These are phyloP conservation scores for Acromyrmex charruanus DNA, from an alignment of 1,140 invertebrate genomes.

Conservation along the genomic window DNA sequence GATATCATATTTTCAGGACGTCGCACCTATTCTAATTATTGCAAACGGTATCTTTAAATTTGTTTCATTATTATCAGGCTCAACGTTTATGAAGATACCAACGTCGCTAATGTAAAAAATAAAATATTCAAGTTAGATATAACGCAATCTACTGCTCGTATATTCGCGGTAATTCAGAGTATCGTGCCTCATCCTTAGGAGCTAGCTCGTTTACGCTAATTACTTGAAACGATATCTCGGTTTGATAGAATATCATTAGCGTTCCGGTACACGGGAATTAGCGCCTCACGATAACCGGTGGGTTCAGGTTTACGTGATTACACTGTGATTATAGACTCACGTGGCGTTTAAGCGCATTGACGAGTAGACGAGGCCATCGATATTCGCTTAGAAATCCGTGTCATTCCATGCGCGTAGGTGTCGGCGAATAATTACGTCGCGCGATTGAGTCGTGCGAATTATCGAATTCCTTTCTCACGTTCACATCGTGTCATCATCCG, in stretches of 20 bases:
- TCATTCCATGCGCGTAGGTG: constrained; percentile 44
- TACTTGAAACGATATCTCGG: constrained; percentile 58
- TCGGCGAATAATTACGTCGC: constrained; percentile 36
- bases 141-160: background rate
- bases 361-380: constrained; percentile 41
- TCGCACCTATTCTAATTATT: constrained; percentile 8
- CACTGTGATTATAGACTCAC: constrained; percentile 57
- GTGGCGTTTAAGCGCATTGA: constrained; percentile 45
- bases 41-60: background rate
- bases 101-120: constrained; percentile 1
- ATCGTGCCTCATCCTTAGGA: constrained; percentile 21
- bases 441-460: constrained; percentile 25
- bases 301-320: constrained; percentile 53
- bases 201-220: constrained; percentile 57
- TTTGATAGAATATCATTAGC: constrained; percentile 66
- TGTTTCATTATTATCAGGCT: background rate
- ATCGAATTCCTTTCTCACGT: constrained; percentile 51
- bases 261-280: constrained; percentile 52
- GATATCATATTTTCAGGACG: background rate
- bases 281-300: constrained; percentile 48
- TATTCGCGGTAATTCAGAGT: constrained; percentile 31
- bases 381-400: constrained; percentile 61
- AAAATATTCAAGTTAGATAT: background rate
- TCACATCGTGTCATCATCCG: background rate
- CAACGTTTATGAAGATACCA: background rate